phyloP scores from a whole-genome alignment of 2,797 vertebrate species.

The Clamator glandarius region DNA sequence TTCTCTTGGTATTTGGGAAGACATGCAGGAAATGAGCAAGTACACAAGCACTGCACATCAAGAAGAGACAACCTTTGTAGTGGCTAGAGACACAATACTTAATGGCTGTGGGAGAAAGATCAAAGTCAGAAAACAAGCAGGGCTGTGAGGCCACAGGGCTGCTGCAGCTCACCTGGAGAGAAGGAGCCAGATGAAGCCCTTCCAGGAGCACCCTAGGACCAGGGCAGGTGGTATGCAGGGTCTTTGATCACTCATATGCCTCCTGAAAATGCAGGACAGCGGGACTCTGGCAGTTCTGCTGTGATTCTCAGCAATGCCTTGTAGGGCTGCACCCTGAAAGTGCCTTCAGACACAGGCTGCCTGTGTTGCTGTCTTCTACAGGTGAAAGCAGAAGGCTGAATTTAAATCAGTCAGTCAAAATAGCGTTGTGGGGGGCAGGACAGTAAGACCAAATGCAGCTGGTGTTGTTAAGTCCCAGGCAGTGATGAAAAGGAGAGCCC shows the following conservation, averaged over 20 bases:
- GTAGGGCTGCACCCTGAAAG: fast-evolving
- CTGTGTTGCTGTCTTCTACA: not conserved
- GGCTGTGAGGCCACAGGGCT: not conserved
- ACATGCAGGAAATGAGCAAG: not conserved
- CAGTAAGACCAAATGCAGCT: fast-evolving
- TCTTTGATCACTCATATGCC: not conserved
- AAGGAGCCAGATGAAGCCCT: not conserved
- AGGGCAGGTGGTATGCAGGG: fast-evolving
- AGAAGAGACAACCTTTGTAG: not conserved
- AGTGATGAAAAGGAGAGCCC: not conserved
- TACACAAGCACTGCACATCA: fast-evolving
- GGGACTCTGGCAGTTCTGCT: fast-evolving
- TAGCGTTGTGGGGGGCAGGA: fast-evolving
- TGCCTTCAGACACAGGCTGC: not conserved
- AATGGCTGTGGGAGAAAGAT: not conserved
- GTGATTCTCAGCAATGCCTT: fast-evolving
- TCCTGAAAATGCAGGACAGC: not conserved
- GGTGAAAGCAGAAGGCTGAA: not conserved
- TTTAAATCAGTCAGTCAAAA: not conserved
- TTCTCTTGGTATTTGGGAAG: not conserved
- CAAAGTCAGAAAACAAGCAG: not conserved
- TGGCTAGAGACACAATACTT: not conserved
- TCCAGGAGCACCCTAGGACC: not conserved
- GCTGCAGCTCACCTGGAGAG: not conserved
- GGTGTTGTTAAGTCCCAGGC: not conserved